phyloP scores from a whole-genome alignment of 2,888 invertebrate genomes.

The Theodoxus fluviatilis region DNA sequence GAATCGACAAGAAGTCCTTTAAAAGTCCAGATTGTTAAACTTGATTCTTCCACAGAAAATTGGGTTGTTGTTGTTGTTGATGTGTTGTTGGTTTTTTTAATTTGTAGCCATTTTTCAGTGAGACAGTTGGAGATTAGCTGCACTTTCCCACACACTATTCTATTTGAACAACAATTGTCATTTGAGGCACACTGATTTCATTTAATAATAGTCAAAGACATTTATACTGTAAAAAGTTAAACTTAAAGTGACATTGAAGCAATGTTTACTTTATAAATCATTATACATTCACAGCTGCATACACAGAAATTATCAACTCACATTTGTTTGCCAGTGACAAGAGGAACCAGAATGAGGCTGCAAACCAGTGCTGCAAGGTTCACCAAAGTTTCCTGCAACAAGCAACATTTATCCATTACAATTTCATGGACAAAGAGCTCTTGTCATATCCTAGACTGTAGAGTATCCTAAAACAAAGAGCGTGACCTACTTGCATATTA shows the following conservation, averaged over 20 bases:
- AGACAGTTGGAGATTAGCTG: too few relatives aligned
- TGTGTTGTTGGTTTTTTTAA: not conserved
- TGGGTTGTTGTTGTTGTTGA: too few relatives aligned
- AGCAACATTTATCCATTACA: not conserved
- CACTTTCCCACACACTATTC: too few relatives aligned
- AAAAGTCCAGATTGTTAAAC: too few relatives aligned
- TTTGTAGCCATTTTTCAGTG: too few relatives aligned
- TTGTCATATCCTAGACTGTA: too few relatives aligned
- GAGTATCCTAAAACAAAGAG: too few relatives aligned
- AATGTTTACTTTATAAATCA: not conserved
- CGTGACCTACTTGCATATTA: too few relatives aligned
- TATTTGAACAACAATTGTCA: too few relatives aligned
- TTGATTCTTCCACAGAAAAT: too few relatives aligned
- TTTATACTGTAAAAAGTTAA: not conserved
- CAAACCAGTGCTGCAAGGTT: slow-evolving; percentile 85
- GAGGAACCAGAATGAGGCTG: slow-evolving; percentile 79
- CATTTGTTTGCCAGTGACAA: slow-evolving; percentile 66
- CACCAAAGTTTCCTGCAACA: slow-evolving; percentile 81
- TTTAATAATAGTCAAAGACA: not conserved
- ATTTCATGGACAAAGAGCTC: too few relatives aligned
- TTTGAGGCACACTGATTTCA: not conserved
- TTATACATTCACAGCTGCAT: not conserved
- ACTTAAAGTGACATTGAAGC: not conserved
- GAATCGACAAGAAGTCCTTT: too few relatives aligned
- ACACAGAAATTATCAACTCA: slow-evolving; percentile 45